These are phyloP conservation scores for Pararge aegeria DNA, from an alignment of 1,140 invertebrate species.

Conservation along the genomic window DNA sequence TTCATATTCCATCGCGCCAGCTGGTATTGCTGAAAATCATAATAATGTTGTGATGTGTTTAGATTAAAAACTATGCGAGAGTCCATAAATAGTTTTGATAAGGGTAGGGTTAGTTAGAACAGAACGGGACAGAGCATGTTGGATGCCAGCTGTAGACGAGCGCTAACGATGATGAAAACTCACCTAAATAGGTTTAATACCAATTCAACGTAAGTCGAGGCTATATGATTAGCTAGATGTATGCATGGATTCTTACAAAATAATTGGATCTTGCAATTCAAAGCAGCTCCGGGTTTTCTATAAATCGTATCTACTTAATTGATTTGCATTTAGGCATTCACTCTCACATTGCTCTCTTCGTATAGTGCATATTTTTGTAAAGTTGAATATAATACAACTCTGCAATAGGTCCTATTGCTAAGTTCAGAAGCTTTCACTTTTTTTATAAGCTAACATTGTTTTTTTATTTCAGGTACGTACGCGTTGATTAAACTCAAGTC, in stretches of 20 bases:
- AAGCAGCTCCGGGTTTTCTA: neutral
- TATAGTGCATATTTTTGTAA: no score
- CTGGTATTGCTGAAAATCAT: no score
- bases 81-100: no score
- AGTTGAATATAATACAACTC: no score
- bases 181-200: neutral
- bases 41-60: no score
- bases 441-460: conserved; percentile 3
- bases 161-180: no score
- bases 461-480: conserved; percentile 61
- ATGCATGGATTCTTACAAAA: neutral
- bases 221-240: neutral
- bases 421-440: neutral
- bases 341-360: neutral
- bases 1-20: no score
- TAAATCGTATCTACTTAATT: neutral
- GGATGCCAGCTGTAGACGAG: no score
- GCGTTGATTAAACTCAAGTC: conserved; percentile 63
- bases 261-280: neutral
- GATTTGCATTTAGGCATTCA: neutral
- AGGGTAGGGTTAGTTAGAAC: no score
- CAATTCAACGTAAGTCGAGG: neutral
- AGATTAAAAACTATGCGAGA: no score
- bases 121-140: no score
- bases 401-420: no score